These are phyloP conservation scores for Glomeris maerens DNA, from an alignment of 1,140 invertebrate genomes.

Conservation along the genomic window DNA sequence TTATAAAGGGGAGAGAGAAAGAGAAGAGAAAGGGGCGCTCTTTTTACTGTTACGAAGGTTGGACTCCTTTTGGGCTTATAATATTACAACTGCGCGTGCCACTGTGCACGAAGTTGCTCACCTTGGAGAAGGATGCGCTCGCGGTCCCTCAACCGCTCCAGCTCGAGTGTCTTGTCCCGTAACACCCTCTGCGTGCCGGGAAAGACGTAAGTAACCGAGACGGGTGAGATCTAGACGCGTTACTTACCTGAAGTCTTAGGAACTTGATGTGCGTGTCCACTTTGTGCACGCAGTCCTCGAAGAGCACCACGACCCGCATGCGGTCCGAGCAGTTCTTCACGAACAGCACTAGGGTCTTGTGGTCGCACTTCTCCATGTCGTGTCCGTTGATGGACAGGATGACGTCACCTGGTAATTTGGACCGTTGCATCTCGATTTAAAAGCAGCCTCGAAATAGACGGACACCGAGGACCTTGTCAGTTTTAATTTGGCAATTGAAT, in stretches of 20 bases:
- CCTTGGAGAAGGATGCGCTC: constrained; percentile 52
- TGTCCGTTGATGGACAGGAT: constrained; percentile 86
- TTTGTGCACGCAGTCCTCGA: constrained; percentile 87
- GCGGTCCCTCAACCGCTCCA: constrained; percentile 63
- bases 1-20: no score
- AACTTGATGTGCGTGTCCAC: constrained; percentile 82
- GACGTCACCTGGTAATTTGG: constrained; percentile 48
- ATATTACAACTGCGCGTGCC: no score
- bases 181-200: constrained; percentile 41
- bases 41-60: no score
- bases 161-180: constrained; percentile 69
- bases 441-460: no score
- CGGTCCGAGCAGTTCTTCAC: constrained; percentile 77
- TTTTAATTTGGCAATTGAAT: no score
- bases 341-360: constrained; percentile 74
- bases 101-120: no score
- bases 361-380: constrained; percentile 80
- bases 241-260: constrained; percentile 61
- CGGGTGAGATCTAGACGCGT: no score
- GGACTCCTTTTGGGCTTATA: no score
- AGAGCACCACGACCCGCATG: constrained; percentile 87
- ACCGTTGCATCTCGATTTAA: no score
- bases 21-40: no score
- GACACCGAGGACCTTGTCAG: background rate
- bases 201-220: background rate